Percentiles rank a stretch among this genome's conserved stretches.
phyloP scores from a whole-genome alignment of 2,888 invertebrate species.

The Nomada hirtipes region DNA sequence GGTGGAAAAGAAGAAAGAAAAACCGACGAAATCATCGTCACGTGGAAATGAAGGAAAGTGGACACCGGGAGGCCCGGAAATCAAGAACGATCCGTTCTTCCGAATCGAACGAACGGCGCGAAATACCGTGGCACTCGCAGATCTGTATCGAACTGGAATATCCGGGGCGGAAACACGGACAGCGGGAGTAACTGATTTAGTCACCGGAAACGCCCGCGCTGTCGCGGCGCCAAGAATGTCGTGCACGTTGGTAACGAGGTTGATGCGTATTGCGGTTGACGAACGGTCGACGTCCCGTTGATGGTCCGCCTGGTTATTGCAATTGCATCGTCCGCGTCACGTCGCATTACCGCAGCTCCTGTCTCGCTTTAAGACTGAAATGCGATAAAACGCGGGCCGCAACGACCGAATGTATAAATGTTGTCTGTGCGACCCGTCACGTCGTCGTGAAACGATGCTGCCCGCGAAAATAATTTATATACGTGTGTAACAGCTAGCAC shows the following conservation, averaged over 20 bases:
- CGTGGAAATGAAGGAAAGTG: not conserved
- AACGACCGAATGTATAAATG: not conserved
- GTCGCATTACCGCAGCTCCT: not conserved
- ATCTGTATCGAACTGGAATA: conserved; percentile 26
- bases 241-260: conserved; percentile 51
- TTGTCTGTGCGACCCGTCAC: not conserved
- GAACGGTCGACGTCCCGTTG: conserved; percentile 52
- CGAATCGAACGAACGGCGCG: not conserved
- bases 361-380: conserved; percentile 8
- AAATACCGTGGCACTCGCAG: not conserved
- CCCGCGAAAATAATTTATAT: too few relatives aligned
- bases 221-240: conserved; percentile 50
- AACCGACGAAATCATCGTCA: not conserved
- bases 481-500: too few relatives aligned
- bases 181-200: conserved; percentile 50
- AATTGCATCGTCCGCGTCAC: conserved; percentile 22
- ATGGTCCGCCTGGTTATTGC: conserved; percentile 39
- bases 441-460: not conserved
- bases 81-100: not conserved
- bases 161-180: conserved; percentile 29
- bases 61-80: not conserved
- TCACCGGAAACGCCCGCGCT: conserved; percentile 34
- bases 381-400: not conserved
- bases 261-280: conserved; percentile 56
- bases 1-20: too few relatives aligned